Conservation (phyloP, 2,113 vertebrate genomes). For the Coptodon bakossiorum region DNA sequence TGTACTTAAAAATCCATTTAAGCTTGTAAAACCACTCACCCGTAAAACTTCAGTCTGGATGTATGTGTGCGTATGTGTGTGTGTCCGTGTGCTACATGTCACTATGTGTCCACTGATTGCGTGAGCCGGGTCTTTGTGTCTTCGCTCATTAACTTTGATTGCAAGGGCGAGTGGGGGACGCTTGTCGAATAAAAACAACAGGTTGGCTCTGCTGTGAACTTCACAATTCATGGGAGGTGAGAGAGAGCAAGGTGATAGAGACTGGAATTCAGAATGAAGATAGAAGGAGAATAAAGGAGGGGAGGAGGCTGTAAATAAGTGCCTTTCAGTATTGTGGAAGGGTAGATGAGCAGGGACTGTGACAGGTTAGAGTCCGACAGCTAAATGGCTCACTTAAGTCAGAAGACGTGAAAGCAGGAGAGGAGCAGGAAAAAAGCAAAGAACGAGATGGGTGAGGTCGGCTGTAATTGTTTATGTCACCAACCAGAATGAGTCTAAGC, state of each 20-base stretch:
- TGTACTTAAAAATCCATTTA: slow-evolving; percentile 58
- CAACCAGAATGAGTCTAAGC: not conserved
- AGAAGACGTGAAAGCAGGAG: slow-evolving; percentile 22
- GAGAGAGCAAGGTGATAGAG: not conserved
- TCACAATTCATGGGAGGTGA: slow-evolving; percentile 19
- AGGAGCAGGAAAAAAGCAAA: not conserved
- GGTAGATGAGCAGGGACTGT: slow-evolving; percentile 16
- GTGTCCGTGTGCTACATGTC: not conserved
- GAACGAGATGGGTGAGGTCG: not conserved
- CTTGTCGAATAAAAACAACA: slow-evolving; percentile 27
- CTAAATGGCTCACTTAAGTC: slow-evolving; percentile 42
- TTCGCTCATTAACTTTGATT: slow-evolving; percentile 53
- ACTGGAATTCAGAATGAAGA: not conserved
- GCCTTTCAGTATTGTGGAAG: slow-evolving; percentile 29
- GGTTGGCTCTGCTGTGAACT: slow-evolving; percentile 10
- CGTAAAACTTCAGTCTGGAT: slow-evolving; percentile 17
- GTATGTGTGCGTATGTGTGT: not conserved
- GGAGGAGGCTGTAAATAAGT: slow-evolving; percentile 29
- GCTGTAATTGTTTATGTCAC: slow-evolving; percentile 14
- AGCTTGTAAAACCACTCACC: slow-evolving; percentile 46
- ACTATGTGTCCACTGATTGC: slow-evolving; percentile 37
- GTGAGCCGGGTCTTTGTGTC: not conserved
- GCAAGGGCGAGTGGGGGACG: slow-evolving; percentile 10
- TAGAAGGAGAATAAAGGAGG: not conserved
- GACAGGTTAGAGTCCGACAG: slow-evolving; percentile 29